phyloP scores from a whole-genome alignment of 2,113 vertebrate genomes.

The Salvator merianae region DNA sequence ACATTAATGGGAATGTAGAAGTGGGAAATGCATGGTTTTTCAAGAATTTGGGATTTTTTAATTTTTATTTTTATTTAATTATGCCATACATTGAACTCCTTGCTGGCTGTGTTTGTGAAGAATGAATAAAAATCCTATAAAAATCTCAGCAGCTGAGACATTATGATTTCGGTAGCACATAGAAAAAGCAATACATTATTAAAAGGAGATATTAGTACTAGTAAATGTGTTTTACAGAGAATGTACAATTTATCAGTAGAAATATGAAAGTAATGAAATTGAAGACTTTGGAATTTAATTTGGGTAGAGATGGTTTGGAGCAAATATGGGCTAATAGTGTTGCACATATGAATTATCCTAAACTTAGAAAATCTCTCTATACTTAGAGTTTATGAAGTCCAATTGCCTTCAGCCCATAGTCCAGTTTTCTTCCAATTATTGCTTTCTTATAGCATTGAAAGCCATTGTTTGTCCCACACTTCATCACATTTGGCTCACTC shows the following conservation, averaged over 20 bases:
- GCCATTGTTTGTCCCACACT: not conserved
- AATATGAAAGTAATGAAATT: not conserved
- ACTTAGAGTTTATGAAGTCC: not conserved
- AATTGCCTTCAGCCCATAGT: not conserved
- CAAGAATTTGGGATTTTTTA: not conserved
- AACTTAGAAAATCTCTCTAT: not conserved
- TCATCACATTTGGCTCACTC: not conserved
- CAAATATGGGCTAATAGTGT: not conserved
- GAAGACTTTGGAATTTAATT: not conserved
- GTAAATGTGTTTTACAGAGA: not conserved
- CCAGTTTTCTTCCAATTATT: not conserved
- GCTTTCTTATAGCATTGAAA: slow-evolving; percentile 2
- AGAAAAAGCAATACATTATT: not conserved
- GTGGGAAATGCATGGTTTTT: not conserved
- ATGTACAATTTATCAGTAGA: not conserved
- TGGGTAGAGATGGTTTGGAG: not conserved
- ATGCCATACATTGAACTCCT: not conserved
- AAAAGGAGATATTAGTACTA: not conserved
- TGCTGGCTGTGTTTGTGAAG: not conserved
- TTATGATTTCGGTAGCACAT: not conserved
- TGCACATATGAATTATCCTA: not conserved
- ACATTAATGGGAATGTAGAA: not conserved
- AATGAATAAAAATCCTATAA: slow-evolving; percentile 4
- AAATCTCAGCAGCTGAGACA: not conserved
- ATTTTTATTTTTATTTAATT: not conserved